A percentile compares a stretch with the other conserved stretches of the same genome.
Evolutionary conservation across 2,797 vertebrate genomes (phyloP).

Genomic region (Agapornis canus): DNA sequence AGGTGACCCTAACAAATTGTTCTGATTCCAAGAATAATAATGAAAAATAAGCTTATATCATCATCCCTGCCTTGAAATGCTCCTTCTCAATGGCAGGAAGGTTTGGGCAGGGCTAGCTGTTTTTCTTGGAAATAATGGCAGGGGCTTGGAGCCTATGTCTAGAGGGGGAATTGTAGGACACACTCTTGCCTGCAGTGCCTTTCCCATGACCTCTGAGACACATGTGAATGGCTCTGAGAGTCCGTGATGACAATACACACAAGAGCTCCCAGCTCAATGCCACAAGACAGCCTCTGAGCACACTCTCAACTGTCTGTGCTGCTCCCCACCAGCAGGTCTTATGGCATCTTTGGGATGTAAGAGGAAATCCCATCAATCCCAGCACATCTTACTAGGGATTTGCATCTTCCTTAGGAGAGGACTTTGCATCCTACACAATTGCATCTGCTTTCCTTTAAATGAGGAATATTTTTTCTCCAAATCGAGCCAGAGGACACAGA

Average conservation of each 20-base stretch:
- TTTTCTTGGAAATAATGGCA: not conserved
- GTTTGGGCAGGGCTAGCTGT: not conserved
- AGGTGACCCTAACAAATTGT: not conserved
- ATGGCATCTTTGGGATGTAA: not conserved
- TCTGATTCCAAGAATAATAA: not conserved
- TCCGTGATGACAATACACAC: not conserved
- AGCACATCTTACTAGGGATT: accelerated
- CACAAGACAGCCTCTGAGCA: not conserved
- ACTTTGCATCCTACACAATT: not conserved
- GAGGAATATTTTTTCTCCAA: not conserved
- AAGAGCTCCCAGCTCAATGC: not conserved
- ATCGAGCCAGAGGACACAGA: not conserved
- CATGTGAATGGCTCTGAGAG: not conserved
- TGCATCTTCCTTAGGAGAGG: not conserved
- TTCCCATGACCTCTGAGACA: not conserved
- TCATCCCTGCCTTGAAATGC: not conserved
- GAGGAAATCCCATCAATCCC: not conserved
- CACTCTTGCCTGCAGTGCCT: not conserved
- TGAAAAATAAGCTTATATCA: not conserved
- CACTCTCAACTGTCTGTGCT: not conserved
- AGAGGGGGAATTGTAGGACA: accelerated
- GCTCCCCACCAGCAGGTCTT: not conserved
- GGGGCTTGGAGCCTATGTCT: not conserved
- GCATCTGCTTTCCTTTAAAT: not conserved
- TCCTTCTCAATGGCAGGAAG: not conserved